phyloP scores from a whole-genome alignment of 2,113 vertebrate species.

The Megaceryle torquata region DNA sequence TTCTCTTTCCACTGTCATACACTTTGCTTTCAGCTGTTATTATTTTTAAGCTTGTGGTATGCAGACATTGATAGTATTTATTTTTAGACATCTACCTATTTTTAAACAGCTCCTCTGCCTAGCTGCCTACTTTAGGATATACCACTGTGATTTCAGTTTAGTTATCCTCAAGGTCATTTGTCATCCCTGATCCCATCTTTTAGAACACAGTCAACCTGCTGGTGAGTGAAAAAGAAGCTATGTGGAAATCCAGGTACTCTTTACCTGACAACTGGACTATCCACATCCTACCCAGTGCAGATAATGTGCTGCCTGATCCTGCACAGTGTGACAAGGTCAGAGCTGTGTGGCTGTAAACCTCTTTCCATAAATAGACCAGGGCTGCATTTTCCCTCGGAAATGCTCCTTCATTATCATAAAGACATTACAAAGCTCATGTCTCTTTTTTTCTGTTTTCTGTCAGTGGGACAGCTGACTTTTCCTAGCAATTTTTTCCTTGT shows the following conservation, averaged over 20 bases:
- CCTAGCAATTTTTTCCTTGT: neutral
- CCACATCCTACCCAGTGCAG: neutral
- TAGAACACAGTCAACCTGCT: neutral
- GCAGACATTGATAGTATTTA: neutral
- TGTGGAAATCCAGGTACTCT: neutral
- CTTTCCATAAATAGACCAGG: conserved; percentile 18
- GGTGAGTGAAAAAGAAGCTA: neutral
- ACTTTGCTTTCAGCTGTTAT: neutral
- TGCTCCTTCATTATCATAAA: neutral
- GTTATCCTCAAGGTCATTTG: neutral
- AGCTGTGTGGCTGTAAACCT: neutral
- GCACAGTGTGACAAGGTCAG: neutral
- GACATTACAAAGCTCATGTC: neutral
- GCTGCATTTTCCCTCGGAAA: conserved; percentile 30
- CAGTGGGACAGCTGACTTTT: conserved; percentile 2
- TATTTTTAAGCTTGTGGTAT: neutral
- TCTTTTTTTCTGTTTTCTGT: neutral
- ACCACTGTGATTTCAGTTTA: neutral
- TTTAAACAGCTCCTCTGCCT: neutral
- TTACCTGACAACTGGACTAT: neutral
- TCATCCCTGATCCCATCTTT: neutral
- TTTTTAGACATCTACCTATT: neutral
- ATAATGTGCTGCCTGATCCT: neutral
- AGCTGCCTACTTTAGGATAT: neutral
- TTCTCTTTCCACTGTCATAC: neutral